These are phyloP conservation scores for Heliothis virescens DNA, from an alignment of 1,140 invertebrate genomes.

Conservation along the genomic window DNA sequence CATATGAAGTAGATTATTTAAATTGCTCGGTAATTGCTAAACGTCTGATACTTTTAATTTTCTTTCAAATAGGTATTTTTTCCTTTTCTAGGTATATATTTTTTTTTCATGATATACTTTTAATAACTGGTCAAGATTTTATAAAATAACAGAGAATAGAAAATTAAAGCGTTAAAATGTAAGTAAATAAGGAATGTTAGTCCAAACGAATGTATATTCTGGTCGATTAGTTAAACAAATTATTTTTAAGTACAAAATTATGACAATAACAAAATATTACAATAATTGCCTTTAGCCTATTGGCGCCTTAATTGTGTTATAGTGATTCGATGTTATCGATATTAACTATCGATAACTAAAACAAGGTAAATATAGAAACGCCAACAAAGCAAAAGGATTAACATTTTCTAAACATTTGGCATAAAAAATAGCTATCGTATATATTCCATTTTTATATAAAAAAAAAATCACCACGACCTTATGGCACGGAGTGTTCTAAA, in stretches of 20 bases:
- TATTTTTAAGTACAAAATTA: conserved; percentile 37
- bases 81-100: not conserved
- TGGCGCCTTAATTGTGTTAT: not conserved
- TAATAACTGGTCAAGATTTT: not conserved
- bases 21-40: not conserved
- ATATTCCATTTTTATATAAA: not conserved
- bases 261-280: conserved; percentile 7
- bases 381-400: not conserved
- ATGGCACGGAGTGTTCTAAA: conserved; percentile 27
- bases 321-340: too few relatives aligned
- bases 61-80: not conserved
- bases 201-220: not conserved
- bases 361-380: not conserved
- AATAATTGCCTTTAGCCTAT: not conserved
- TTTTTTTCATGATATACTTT: not conserved
- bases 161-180: conserved; percentile 1
- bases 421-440: not conserved
- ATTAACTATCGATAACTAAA: too few relatives aligned
- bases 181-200: conserved; percentile 25
- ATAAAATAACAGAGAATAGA: not conserved
- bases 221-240: not conserved
- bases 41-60: not conserved
- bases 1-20: not conserved
- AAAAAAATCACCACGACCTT: not conserved
- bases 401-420: not conserved